A percentile compares a stretch with the other conserved stretches of the same genome.
Evolutionary conservation across 2,797 vertebrate species (phyloP).

Genomic region (Onychomys leucogaster): DNA sequence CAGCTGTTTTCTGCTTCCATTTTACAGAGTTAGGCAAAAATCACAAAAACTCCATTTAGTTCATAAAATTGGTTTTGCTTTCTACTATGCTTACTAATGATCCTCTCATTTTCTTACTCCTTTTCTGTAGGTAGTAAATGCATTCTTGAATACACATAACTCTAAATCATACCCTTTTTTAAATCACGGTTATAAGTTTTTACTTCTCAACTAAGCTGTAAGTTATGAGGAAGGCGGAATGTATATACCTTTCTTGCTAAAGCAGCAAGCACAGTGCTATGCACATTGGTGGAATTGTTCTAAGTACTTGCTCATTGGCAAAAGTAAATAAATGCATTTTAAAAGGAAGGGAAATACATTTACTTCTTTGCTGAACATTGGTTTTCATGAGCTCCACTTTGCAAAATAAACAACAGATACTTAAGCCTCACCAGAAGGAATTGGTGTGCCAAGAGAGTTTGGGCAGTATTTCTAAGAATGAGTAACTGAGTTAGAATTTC

Average conservation of each 20-base stretch:
- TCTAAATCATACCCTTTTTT: constrained; percentile 13
- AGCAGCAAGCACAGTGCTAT: not conserved
- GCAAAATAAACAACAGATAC: not conserved
- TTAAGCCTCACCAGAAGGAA: not conserved
- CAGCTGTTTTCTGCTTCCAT: constrained; percentile 29
- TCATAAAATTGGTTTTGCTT: constrained; percentile 55
- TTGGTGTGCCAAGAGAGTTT: not conserved
- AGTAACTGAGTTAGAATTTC: not conserved
- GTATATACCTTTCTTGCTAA: not conserved
- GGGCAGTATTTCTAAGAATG: constrained; percentile 14
- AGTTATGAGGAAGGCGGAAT: not conserved
- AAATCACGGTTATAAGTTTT: not conserved
- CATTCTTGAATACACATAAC: constrained; percentile 18
- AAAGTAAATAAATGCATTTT: constrained; percentile 43
- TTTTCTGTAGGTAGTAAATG: constrained; percentile 32
- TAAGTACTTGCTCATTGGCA: not conserved
- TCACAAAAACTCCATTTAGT: constrained; percentile 45
- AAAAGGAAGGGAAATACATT: constrained; percentile 19
- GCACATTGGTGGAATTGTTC: not conserved
- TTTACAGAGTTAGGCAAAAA: constrained; percentile 42
- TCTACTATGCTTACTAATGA: constrained; percentile 59
- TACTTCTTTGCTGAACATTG: constrained; percentile 32
- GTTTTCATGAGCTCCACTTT: constrained; percentile 28
- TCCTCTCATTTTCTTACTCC: constrained; percentile 18
- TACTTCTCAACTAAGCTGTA: constrained; percentile 14